phyloP scores from a whole-genome alignment of 2,888 invertebrate genomes.

The Tenthredo amoena region DNA sequence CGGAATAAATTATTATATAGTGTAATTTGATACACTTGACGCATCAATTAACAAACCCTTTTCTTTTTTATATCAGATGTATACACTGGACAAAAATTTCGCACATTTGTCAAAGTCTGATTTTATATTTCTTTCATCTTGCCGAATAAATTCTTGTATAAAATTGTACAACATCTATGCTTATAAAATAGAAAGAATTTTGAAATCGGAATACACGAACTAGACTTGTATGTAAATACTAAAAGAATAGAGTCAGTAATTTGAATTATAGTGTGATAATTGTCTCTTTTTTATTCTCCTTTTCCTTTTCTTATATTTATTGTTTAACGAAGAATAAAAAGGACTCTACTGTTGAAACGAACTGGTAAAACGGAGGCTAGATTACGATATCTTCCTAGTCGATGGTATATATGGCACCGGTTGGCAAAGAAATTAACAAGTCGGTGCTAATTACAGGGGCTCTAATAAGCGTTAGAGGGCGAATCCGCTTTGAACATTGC shows the following conservation, averaged over 20 bases:
- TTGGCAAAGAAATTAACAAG: constrained; percentile 43
- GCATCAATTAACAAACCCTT: neutral
- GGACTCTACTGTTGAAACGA: neutral
- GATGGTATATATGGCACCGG: neutral
- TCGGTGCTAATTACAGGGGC: constrained; percentile 27
- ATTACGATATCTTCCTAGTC: neutral
- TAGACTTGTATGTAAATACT: neutral
- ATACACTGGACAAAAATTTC: neutral
- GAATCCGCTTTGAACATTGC: constrained; percentile 21
- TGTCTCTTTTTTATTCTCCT: neutral
- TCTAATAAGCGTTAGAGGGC: constrained; percentile 19
- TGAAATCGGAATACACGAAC: neutral
- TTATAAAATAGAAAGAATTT: neutral
- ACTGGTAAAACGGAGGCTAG: neutral
- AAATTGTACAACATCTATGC: neutral
- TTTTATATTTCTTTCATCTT: neutral
- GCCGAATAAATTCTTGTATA: neutral
- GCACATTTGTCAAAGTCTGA: neutral
- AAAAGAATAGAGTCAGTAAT: neutral
- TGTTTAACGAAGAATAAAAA: neutral
- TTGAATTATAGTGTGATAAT: neutral
- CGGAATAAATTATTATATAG: neutral
- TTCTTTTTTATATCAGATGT: neutral
- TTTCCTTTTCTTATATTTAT: neutral
- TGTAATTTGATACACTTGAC: neutral